A percentile compares a stretch with the other conserved stretches of the same genome.
Evolutionary conservation across 2,797 vertebrate genomes (phyloP).

Genomic region (Vespertilio murinus): DNA sequence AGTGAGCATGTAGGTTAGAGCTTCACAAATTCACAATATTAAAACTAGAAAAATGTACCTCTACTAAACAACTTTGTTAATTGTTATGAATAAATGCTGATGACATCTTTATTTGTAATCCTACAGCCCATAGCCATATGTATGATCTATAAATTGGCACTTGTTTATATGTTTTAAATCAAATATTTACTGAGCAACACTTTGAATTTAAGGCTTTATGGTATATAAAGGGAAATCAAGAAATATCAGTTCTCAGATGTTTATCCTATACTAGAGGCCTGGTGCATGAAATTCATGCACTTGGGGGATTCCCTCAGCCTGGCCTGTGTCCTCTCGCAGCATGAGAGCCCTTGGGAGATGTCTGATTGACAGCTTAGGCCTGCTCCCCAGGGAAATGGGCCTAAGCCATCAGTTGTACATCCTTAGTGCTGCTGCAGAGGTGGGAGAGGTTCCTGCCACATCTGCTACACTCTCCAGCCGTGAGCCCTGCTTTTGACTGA

Average conservation of each 20-base stretch:
- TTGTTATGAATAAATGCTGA: neutral
- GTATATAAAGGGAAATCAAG: neutral
- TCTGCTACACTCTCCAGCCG: too few relatives aligned
- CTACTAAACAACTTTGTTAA: neutral
- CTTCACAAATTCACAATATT: neutral
- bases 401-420: too few relatives aligned
- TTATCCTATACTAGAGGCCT: neutral
- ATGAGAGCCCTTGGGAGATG: too few relatives aligned
- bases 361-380: too few relatives aligned
- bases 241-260: neutral
- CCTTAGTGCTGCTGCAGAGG: too few relatives aligned
- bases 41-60: neutral
- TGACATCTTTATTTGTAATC: neutral
- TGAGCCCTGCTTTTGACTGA: too few relatives aligned
- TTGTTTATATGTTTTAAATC: neutral
- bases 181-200: neutral
- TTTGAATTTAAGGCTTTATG: neutral
- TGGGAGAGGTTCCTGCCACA: too few relatives aligned
- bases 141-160: neutral
- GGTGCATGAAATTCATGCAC: too few relatives aligned
- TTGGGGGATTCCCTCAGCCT: too few relatives aligned
- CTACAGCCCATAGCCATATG: neutral
- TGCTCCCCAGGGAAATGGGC: too few relatives aligned
- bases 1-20: neutral
- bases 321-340: too few relatives aligned